Evolutionary conservation across 2,888 invertebrate genomes (phyloP).

Genomic region (Thymelicus sylvestris): DNA sequence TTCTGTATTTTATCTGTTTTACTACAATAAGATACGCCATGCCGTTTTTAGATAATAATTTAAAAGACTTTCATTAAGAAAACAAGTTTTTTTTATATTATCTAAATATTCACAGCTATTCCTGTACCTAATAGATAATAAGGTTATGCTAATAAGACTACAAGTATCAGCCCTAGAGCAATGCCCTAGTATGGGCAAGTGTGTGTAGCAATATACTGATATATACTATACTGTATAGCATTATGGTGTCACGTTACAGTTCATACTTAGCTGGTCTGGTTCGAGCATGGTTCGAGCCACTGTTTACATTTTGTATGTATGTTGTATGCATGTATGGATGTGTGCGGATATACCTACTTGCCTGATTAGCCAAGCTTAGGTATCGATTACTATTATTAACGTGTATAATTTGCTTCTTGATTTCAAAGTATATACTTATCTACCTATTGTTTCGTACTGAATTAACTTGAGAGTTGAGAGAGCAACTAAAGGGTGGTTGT

Average conservation of each 20-base stretch:
- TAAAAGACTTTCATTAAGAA: too few relatives aligned
- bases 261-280: constrained; percentile 27
- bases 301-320: constrained; percentile 21
- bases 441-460: not conserved
- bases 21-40: too few relatives aligned
- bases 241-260: constrained; percentile 26
- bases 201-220: not conserved
- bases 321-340: constrained; percentile 1
- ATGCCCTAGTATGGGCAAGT: constrained; percentile 6
- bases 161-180: not conserved
- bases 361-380: constrained; percentile 23
- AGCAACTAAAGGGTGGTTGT: too few relatives aligned
- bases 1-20: too few relatives aligned
- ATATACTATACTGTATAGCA: not conserved
- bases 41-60: too few relatives aligned
- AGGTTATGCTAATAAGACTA: not conserved
- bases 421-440: constrained; percentile 8
- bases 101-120: too few relatives aligned
- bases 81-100: too few relatives aligned
- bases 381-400: constrained; percentile 25
- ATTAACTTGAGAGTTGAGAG: too few relatives aligned
- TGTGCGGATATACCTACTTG: constrained; percentile 24
- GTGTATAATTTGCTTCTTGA: constrained; percentile 10
- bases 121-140: too few relatives aligned
- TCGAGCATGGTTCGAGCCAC: constrained; percentile 21